Percentiles rank a stretch among this genome's conserved stretches.
Evolutionary conservation across 2,888 invertebrate genomes (phyloP).

Genomic region (Bursaphelenchus okinawaensis): DNA sequence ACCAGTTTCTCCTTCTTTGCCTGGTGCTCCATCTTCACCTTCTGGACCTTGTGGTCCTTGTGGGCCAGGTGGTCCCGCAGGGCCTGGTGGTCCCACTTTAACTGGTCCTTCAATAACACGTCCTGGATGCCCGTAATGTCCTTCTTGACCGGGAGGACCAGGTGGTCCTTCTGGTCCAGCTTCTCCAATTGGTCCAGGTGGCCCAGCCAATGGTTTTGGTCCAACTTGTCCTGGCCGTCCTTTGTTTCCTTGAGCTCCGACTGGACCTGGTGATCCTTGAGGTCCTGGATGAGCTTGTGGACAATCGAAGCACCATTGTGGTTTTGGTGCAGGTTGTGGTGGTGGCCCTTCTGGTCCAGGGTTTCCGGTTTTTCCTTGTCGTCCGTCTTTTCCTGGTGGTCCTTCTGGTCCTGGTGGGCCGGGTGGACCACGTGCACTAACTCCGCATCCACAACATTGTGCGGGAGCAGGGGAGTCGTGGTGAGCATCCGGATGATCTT

Average conservation of each 20-base stretch:
- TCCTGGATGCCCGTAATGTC: conserved; percentile 18
- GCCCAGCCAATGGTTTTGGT: conserved; percentile 28
- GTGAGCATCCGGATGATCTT: conserved; percentile 10
- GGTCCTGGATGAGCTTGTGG: conserved; percentile 38
- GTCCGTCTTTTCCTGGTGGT: conserved; percentile 8
- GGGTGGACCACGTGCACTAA: conserved; percentile 34
- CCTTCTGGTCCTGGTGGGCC: conserved; percentile 27
- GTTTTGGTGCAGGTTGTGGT: conserved; percentile 27
- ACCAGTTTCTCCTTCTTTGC: conserved; percentile 55
- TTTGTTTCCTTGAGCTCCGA: conserved; percentile 32
- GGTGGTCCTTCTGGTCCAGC: conserved; percentile 15
- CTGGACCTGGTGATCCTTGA: conserved; percentile 32
- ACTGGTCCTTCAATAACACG: conserved; percentile 12
- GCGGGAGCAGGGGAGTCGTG: conserved; percentile 3
- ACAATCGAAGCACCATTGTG: conserved; percentile 44
- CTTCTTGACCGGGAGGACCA: conserved; percentile 13
- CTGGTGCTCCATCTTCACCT: conserved; percentile 45
- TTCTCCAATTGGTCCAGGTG: conserved; percentile 17
- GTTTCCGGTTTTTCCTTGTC: conserved; percentile 32
- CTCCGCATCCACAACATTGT: conserved; percentile 42
- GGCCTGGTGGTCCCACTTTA: conserved; percentile 5
- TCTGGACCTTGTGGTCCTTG: not conserved
- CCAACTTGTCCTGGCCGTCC: conserved; percentile 37
- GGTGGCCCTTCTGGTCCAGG: conserved; percentile 37
- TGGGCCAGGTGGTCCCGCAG: not conserved